Evolutionary conservation across 2,113 vertebrate genomes (phyloP), one percentile per base, ranked within the genome.

Genomic region (Sitta europaea): DNA sequence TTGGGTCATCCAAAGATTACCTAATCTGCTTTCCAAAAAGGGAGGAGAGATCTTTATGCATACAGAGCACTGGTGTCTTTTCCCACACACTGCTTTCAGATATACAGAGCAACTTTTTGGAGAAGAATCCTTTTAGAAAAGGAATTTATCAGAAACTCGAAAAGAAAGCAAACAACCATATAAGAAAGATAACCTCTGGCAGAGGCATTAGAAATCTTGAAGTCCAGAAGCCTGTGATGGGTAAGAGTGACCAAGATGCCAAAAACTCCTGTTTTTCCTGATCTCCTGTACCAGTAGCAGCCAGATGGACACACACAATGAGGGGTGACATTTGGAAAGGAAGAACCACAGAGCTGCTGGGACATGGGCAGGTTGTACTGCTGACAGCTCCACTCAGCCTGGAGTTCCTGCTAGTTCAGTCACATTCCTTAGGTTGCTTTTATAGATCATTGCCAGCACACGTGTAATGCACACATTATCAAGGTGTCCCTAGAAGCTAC

Each of bases 1-100:
- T 47, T 94, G 82, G 92, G 86, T 96, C 88, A 88, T 71, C 72
- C 82, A 90, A 95, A 95, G 72, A 96, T 90, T 91, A 63, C 61
- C 68, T 92, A 65, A 57, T 83, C 86, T 88, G 40, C 53, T 84
- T 57, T 88, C 86, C 65, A 59, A 24, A 94, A 92, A 67, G 50
- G 29, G 68, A 84, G 55, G 57, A 35, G 57, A 18, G 13, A 45
- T 61, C 31, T 78, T 95, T 68, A 33, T 54, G 33, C 10, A 11
- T 42, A 55, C 20, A 86, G 53, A 86, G 48, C 18, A 8, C 72
- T 45, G 33, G 10, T 92, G 55, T 92, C 68, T 86, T 93, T 38
- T 91, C 67, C 50, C 48, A 51, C 65, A 86, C 84, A 33, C 54
- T 86, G 18, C 75, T 95, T 92, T 71, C 59, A 81, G 75, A 65